A percentile compares a stretch with the other conserved stretches of the same genome.
phyloP scores from a whole-genome alignment of 2,888 invertebrate genomes.

The Pelosia muscerda region DNA sequence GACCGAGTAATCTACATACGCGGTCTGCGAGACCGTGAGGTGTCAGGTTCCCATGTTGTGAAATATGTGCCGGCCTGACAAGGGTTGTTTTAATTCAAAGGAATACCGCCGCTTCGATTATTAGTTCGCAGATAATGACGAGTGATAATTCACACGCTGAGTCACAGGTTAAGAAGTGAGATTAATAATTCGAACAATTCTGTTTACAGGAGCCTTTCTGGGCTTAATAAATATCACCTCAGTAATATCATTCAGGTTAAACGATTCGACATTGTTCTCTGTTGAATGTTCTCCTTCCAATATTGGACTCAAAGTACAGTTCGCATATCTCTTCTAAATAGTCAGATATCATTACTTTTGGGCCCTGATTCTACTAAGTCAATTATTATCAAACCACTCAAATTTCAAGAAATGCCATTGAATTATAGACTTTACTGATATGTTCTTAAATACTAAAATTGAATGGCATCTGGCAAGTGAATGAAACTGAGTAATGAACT shows the following conservation, averaged over 20 bases:
- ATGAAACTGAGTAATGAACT: too few species aligned
- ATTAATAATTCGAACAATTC: not conserved
- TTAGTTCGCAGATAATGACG: slow-evolving; percentile 73
- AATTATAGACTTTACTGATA: too few species aligned
- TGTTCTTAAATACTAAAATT: too few species aligned
- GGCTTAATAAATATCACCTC: not conserved
- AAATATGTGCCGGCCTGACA: slow-evolving; percentile 71
- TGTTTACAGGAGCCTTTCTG: not conserved
- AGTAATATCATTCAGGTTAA: not conserved
- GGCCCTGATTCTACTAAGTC: too few species aligned
- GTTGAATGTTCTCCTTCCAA: too few species aligned
- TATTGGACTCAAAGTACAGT: too few species aligned
- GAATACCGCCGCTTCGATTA: slow-evolving; percentile 67
- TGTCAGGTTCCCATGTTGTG: slow-evolving; percentile 66
- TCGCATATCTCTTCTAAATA: too few species aligned
- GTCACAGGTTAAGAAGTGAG: slow-evolving; percentile 19
- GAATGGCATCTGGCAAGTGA: too few species aligned
- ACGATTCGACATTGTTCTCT: not conserved
- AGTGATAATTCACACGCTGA: slow-evolving; percentile 71
- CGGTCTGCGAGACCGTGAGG: slow-evolving; percentile 48
- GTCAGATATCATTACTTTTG: too few species aligned
- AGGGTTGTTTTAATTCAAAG: slow-evolving; percentile 79
- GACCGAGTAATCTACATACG: slow-evolving; percentile 51
- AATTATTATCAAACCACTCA: too few species aligned
- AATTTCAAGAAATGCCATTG: too few species aligned